phyloP scores from a whole-genome alignment of 2,888 invertebrate species.

The Amphipoea oculea region DNA sequence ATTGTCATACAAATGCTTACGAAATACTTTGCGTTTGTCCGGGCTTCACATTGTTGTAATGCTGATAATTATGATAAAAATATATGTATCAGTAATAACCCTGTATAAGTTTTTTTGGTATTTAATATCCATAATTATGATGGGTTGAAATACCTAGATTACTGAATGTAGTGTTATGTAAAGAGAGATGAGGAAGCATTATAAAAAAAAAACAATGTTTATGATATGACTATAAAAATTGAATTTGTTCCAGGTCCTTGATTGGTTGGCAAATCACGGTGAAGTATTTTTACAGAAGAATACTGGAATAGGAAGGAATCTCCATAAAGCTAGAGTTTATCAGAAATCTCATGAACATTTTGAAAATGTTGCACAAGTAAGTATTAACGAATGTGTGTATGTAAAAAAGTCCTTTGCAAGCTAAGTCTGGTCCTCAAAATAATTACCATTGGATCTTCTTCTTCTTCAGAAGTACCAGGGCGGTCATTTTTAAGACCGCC shows the following conservation, averaged over 20 bases:
- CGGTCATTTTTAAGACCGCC: too few relatives aligned
- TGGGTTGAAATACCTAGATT: conserved; percentile 11
- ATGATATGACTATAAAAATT: background rate
- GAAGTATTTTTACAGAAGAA: conserved; percentile 99
- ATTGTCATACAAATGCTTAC: background rate
- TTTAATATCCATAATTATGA: conserved; percentile 13
- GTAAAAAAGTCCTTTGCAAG: background rate
- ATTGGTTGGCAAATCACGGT: conserved; percentile 99
- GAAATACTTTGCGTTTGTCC: background rate
- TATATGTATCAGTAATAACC: background rate
- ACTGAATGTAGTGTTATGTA: background rate
- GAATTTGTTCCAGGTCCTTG: conserved; percentile 93
- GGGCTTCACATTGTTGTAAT: background rate
- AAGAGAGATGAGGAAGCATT: conserved; percentile 16
- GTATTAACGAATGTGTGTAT: conserved; percentile 60
- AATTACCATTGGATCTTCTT: background rate
- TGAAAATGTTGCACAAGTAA: conserved; percentile 98
- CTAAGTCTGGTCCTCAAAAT: background rate
- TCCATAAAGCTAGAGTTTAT: conserved; percentile 98
- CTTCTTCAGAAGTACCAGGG: background rate
- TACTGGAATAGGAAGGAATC: conserved; percentile 98
- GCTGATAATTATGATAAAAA: conserved; percentile 13
- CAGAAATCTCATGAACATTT: conserved; percentile 99
- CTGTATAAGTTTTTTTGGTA: conserved; percentile 22
- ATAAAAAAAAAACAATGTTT: conserved; percentile 4